Evolutionary conservation across 2,797 vertebrate species (phyloP).

Genomic region (Amazona finschi): DNA sequence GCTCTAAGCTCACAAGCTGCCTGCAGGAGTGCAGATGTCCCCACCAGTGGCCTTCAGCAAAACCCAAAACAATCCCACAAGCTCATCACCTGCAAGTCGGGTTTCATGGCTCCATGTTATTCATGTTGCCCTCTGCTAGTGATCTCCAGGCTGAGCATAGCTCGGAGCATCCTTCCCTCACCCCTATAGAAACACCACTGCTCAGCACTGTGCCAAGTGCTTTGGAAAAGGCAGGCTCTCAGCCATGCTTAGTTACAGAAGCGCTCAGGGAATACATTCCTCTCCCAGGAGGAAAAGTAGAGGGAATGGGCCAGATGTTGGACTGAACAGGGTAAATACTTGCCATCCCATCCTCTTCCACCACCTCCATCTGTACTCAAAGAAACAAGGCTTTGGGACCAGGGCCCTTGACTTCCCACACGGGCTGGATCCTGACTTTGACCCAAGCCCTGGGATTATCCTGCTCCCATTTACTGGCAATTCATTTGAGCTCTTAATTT

Average conservation of each 20-base stretch:
- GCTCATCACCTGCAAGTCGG: neutral
- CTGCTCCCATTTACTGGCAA: neutral
- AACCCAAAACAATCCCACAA: neutral
- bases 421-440: neutral
- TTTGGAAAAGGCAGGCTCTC: neutral
- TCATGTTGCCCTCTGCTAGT: neutral
- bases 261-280: neutral
- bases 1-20: neutral
- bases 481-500: neutral
- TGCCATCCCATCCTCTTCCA: neutral
- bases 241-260: accelerated
- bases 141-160: neutral
- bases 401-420: neutral
- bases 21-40: neutral
- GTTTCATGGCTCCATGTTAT: neutral
- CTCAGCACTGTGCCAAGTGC: accelerated
- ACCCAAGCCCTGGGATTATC: neutral
- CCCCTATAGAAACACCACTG: neutral
- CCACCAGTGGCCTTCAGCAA: neutral
- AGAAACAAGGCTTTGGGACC: neutral
- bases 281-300: neutral
- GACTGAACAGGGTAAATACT: neutral
- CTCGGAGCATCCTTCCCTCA: neutral
- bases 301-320: neutral
- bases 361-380: neutral